phyloP scores from a whole-genome alignment of 2,888 invertebrate genomes.

The Lordiphosa fenestrarum region DNA sequence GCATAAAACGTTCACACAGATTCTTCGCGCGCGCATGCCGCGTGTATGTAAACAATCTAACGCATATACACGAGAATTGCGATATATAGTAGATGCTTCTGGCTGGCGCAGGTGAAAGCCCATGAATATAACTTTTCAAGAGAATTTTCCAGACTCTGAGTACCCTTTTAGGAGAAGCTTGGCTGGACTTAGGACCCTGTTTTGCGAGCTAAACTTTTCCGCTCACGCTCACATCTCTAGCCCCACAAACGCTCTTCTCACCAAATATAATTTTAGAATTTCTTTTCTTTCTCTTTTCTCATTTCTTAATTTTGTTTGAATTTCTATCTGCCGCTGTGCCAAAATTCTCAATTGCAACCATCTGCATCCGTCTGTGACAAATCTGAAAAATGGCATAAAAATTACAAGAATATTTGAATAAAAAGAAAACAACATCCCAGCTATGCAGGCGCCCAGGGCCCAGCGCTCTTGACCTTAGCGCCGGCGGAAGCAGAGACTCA shows the following conservation, averaged over 20 bases:
- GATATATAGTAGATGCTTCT: background rate
- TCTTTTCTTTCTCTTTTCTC: conserved; percentile 18
- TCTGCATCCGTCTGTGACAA: conserved; percentile 34
- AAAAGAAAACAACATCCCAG: conserved; percentile 23
- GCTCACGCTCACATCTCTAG: conserved; percentile 29
- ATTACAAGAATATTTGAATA: conserved; percentile 39
- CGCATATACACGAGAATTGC: conserved; percentile 6
- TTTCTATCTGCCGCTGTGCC: conserved; percentile 21
- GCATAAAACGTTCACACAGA: conserved; percentile 22
- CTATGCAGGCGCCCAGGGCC: conserved; percentile 48
- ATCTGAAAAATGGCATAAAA: conserved; percentile 39
- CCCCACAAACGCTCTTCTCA: conserved; percentile 3
- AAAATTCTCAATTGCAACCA: conserved; percentile 34
- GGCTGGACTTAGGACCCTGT: too few species aligned
- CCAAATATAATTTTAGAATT: conserved; percentile 28
- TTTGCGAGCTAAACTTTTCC: too few species aligned
- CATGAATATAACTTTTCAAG: too few species aligned
- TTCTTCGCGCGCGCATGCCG: conserved; percentile 9
- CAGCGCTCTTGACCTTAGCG: conserved; percentile 46
- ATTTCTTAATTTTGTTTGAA: conserved; percentile 4
- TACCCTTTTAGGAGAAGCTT: background rate
- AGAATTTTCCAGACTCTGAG: background rate
- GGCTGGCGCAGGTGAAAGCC: conserved; percentile 19
- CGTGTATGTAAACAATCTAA: conserved; percentile 26
- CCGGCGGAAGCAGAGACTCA: conserved; percentile 15